Percentiles rank a stretch among this genome's conserved stretches.
phyloP scores from a whole-genome alignment of 2,888 invertebrate genomes.

The Bibio marci region DNA sequence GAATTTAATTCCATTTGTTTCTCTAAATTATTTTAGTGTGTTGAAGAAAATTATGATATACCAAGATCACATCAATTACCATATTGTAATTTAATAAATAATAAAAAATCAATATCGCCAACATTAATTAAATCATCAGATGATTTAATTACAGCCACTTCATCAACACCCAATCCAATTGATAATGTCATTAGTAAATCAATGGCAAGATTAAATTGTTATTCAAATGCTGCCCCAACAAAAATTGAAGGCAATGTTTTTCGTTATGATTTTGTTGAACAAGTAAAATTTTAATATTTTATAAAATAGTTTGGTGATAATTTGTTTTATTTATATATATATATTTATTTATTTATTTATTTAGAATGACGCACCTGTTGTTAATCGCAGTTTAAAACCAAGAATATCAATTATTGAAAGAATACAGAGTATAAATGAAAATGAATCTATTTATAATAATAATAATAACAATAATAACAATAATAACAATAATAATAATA shows the following conservation, averaged over 20 bases:
- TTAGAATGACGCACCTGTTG: conserved; percentile 41
- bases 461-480: neutral
- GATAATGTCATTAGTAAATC: conserved; percentile 13
- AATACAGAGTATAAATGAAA: neutral
- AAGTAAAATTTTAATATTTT: too few relatives aligned
- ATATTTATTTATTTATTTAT: too few relatives aligned
- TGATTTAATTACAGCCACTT: conserved; percentile 18
- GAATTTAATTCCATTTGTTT: neutral
- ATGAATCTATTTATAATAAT: too few relatives aligned
- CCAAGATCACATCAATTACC: conserved; percentile 45
- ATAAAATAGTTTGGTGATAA: too few relatives aligned
- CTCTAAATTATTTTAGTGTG: conserved; percentile 12
- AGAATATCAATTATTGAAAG: conserved; percentile 22
- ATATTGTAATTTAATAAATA: conserved; percentile 25
- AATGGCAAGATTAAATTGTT: conserved; percentile 29
- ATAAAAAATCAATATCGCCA: conserved; percentile 10
- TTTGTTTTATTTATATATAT: too few relatives aligned
- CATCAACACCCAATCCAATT: conserved; percentile 26
- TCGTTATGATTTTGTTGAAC: conserved; percentile 32
- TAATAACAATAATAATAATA: neutral
- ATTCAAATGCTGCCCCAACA: conserved; percentile 35
- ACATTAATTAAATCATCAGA: conserved; percentile 9
- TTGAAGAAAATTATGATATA: conserved; percentile 49
- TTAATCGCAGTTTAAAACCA: conserved; percentile 70
- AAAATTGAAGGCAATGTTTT: conserved; percentile 32